These are phyloP conservation scores for Gallinago media DNA, from an alignment of 2,113 vertebrate genomes.

Conservation along the genomic window DNA sequence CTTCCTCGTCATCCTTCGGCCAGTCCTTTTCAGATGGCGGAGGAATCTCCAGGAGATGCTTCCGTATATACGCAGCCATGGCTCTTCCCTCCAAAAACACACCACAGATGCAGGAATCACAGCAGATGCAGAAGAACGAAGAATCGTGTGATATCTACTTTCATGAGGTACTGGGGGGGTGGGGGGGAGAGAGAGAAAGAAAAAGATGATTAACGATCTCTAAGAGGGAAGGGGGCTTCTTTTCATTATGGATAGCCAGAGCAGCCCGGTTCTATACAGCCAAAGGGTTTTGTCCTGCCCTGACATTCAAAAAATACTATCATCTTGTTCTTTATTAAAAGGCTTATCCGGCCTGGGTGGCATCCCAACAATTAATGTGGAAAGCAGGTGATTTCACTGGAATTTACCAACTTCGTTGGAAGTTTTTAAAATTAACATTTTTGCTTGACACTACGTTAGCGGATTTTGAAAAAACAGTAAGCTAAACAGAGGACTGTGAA, in stretches of 20 bases:
- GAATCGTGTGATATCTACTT: not conserved
- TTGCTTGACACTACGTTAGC: not conserved
- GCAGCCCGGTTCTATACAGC: not conserved
- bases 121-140: not conserved
- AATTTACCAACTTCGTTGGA: not conserved
- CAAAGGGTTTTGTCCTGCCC: not conserved
- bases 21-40: conserved; percentile 72
- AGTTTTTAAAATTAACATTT: not conserved
- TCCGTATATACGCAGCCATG: conserved; percentile 25
- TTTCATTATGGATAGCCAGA: not conserved
- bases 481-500: not conserved
- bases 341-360: too few species aligned
- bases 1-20: conserved; percentile 60
- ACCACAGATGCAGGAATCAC: not conserved
- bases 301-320: not conserved
- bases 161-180: conserved; percentile 11
- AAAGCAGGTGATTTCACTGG: too few species aligned
- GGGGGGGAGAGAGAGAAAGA: not conserved
- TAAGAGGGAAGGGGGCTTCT: not conserved
- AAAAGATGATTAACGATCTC: not conserved
- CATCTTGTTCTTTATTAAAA: not conserved
- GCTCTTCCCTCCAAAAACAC: not conserved
- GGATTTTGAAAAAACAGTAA: not conserved
- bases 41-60: conserved; percentile 57
- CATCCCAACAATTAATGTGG: not conserved